phyloP scores from a whole-genome alignment of 2,113 vertebrate species.

The Silurus meridionalis region DNA sequence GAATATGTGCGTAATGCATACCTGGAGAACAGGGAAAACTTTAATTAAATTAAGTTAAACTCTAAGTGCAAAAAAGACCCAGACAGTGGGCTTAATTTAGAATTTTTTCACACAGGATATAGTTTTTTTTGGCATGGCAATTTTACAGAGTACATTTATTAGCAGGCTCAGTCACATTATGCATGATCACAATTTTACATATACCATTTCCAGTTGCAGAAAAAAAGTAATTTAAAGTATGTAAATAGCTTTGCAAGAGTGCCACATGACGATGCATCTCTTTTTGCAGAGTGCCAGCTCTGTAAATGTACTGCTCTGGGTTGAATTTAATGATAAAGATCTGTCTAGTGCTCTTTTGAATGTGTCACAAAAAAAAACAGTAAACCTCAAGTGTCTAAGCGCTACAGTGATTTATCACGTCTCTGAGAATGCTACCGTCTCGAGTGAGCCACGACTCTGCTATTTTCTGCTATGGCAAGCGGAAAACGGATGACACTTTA shows the following conservation, averaged over 20 bases:
- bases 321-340: slow-evolving; percentile 37
- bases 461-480: slow-evolving; percentile 49
- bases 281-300: neutral
- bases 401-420: slow-evolving; percentile 23
- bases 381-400: slow-evolving; percentile 22
- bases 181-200: neutral
- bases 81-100: slow-evolving; percentile 26
- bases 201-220: neutral
- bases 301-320: slow-evolving; percentile 1
- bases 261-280: slow-evolving; percentile 3
- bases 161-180: neutral
- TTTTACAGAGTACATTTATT: neutral
- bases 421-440: neutral
- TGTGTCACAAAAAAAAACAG: slow-evolving; percentile 10
- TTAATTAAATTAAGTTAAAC: slow-evolving; percentile 24
- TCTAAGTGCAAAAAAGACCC: slow-evolving; percentile 24
- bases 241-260: neutral
- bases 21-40: neutral
- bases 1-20: neutral
- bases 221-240: neutral
- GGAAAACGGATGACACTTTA: slow-evolving; percentile 32
- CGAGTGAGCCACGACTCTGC: neutral
- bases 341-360: slow-evolving; percentile 18
- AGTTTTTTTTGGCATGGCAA: neutral
- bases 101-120: neutral